Evolutionary conservation across 2,888 invertebrate species (phyloP).

Genomic region (Synergus laeviventris): DNA sequence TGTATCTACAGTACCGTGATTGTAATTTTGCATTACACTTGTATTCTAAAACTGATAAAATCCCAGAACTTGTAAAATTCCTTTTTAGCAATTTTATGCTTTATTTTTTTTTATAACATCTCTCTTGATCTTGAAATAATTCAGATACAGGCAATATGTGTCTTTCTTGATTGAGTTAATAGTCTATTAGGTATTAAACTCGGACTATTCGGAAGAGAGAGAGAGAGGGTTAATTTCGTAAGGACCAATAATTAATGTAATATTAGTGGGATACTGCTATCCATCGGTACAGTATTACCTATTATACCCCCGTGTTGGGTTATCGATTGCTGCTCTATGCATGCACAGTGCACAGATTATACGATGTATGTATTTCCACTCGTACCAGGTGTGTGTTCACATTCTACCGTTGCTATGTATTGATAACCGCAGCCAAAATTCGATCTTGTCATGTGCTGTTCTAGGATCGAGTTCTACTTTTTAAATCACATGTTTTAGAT

Average conservation of each 20-base stretch:
- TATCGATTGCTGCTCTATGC: conserved; percentile 17
- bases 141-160: too few species aligned
- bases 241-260: conserved; percentile 49
- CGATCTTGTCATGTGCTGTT: conserved; percentile 32
- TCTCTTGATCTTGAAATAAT: background rate
- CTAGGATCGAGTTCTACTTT: conserved; percentile 13
- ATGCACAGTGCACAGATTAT: background rate
- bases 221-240: conserved; percentile 46
- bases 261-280: conserved; percentile 47
- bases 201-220: conserved; percentile 34
- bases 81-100: background rate
- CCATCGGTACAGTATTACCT: conserved; percentile 40
- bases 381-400: conserved; percentile 1
- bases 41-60: too few species aligned
- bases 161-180: too few species aligned
- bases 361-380: background rate
- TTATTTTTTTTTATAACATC: background rate
- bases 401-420: conserved; percentile 27
- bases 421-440: conserved; percentile 31
- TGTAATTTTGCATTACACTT: too few species aligned
- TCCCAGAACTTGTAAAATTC: too few species aligned
- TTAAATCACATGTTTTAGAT: background rate
- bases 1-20: too few species aligned
- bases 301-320: conserved; percentile 16
- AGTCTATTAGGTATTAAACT: background rate